Evolutionary conservation across 2,888 invertebrate genomes (phyloP).

Genomic region (Adelognathus sp.): DNA sequence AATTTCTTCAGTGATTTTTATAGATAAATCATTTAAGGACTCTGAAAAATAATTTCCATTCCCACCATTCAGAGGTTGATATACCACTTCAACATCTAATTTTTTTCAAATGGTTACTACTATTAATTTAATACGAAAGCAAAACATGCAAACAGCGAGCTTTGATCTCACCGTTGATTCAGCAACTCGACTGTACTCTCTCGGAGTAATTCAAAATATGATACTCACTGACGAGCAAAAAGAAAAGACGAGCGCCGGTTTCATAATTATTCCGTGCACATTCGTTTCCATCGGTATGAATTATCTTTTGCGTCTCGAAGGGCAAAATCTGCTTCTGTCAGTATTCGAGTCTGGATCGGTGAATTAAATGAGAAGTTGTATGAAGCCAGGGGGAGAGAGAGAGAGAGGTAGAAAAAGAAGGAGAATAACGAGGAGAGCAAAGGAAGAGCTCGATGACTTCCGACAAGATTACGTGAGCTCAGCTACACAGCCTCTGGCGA

Average conservation of each 20-base stretch:
- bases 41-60: no score
- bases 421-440: not conserved
- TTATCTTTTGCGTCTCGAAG: conserved; percentile 18
- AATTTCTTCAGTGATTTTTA: no score
- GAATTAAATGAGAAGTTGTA: conserved; percentile 42
- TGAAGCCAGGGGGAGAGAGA: not conserved
- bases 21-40: no score
- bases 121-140: no score
- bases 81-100: no score
- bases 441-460: conserved; percentile 42
- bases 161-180: no score
- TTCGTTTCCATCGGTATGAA: conserved; percentile 30
- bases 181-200: not conserved
- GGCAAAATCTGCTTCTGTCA: conserved; percentile 36
- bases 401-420: not conserved
- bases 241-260: conserved; percentile 21
- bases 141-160: no score
- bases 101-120: no score
- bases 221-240: conserved; percentile 9
- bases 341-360: conserved; percentile 5
- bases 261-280: conserved; percentile 47
- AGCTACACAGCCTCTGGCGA: conserved; percentile 42
- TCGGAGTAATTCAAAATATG: not conserved
- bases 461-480: conserved; percentile 52
- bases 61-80: no score